phyloP scores from a whole-genome alignment of 2,797 vertebrate species.

The Spinus pinus region DNA sequence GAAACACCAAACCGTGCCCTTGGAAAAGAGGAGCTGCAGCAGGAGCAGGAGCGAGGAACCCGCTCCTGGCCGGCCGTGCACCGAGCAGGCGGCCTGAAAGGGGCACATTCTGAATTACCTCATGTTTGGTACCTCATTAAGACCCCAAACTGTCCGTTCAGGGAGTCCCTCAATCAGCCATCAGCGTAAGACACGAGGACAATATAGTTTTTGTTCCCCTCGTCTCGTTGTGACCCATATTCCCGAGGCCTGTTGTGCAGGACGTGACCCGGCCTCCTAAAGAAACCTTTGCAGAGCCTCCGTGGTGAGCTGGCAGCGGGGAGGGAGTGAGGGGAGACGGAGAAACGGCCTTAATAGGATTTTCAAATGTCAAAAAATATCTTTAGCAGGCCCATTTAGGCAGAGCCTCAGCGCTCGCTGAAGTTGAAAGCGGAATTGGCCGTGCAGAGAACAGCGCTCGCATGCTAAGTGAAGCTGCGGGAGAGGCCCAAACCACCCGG shows the following conservation, averaged over 20 bases:
- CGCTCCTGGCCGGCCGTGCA: neutral
- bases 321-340: neutral
- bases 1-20: neutral
- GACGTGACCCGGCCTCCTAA: neutral
- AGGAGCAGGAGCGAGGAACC: neutral
- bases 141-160: neutral
- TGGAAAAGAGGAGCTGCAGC: neutral
- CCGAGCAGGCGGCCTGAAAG: neutral
- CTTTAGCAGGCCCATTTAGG: neutral
- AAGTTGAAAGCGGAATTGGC: neutral
- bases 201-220: neutral
- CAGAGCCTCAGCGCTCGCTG: neutral
- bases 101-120: neutral
- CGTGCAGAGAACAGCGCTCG: neutral
- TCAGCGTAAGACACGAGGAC: neutral
- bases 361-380: constrained; percentile 44
- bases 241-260: constrained; percentile 11
- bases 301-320: neutral
- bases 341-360: constrained; percentile 20
- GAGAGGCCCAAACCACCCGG: neutral
- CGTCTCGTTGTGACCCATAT: neutral
- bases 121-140: constrained; percentile 15
- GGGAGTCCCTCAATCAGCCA: constrained; percentile 26
- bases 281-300: constrained; percentile 6
- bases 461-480: neutral